Base-by-base conservation (phyloP, 2,113 vertebrate genomes). In the Platysternon megacephalum region DNA sequence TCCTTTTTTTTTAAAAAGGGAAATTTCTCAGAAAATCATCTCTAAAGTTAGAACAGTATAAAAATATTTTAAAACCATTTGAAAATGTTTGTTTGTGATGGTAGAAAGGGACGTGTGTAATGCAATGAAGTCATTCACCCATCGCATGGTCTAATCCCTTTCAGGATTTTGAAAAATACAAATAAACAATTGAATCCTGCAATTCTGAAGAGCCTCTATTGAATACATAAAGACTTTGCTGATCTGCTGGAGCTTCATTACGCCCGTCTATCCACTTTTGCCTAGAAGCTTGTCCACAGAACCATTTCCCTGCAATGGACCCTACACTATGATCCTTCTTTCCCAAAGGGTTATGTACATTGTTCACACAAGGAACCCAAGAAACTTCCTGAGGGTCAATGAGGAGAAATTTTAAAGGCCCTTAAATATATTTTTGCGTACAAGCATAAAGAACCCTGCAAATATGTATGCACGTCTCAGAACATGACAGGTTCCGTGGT, bases 391-490 rank as follows among this genome's bases (percentile, higher is more conserved):
- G 79, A 56, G 32, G n/a, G 8, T 46, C 14, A 58, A 78, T 35
- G 61, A 46, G 2, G 78, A 84, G 65, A 86, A 52, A 55, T 82
- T 81, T 91, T 95, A 91, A 96, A 85, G 68, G 72, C 95, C 87
- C 53, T 82, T 22, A 94, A 96, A 87, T 87, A 95, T 72, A 91
- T 88, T 93, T 95, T 96, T 95, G 94, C 94, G 96, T 97, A 97
- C 95, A 97, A 55, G 9, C 3, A 49, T 0, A 58, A 82, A 79
- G 97, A 87, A 92, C 95, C 93, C 91, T 84, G 95, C 96, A 97
- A 94, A 96, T 86, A 86, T 8, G 61, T 55, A 17, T 19, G 97
- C 82, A 96, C 95, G 95, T n/a, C 16, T 93, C 87, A 24, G 26
- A 19, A 65, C 88, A 86, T 92, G 96, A 94, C 90, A 91, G 76